These are phyloP conservation scores for Taxidea taxus DNA, from an alignment of 2,113 vertebrate species.

Conservation along the genomic window DNA sequence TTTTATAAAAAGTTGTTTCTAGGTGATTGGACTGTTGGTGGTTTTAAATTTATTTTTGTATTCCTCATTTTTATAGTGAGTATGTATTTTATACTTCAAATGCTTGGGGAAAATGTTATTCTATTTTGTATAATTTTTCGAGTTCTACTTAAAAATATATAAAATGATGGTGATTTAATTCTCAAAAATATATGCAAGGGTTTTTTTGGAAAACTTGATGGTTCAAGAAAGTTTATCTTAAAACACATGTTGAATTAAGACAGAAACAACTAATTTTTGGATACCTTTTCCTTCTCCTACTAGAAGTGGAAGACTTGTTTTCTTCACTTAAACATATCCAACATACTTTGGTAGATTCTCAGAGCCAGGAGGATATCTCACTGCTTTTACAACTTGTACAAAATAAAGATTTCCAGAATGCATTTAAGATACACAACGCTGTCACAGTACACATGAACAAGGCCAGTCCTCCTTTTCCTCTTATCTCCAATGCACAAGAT, in stretches of 20 bases:
- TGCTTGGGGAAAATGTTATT: background rate
- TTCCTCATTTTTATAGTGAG: conserved; percentile 20
- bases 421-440: conserved; percentile 91
- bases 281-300: conserved; percentile 69
- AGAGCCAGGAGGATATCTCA: conserved; percentile 94
- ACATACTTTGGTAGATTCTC: conserved; percentile 88
- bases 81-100: conserved; percentile 34
- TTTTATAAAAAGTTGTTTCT: background rate
- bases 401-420: conserved; percentile 92
- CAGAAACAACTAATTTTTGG: conserved; percentile 60
- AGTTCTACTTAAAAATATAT: conserved; percentile 17
- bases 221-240: conserved; percentile 46
- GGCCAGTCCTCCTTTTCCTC: conserved; percentile 91
- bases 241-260: conserved; percentile 46
- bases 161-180: background rate
- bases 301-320: conserved; percentile 93
- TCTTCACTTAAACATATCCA: conserved; percentile 91
- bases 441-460: conserved; percentile 91
- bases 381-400: conserved; percentile 91
- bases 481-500: conserved; percentile 90
- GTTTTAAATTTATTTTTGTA: conserved; percentile 11
- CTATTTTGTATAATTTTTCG: conserved; percentile 45
- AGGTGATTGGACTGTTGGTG: background rate
- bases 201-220: background rate
- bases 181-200: background rate